Percentiles rank a stretch among this genome's conserved stretches.
These are phyloP conservation scores for Scelioninae gen. 2 DNA, from an alignment of 2,888 invertebrate genomes.

Conservation along the genomic window DNA sequence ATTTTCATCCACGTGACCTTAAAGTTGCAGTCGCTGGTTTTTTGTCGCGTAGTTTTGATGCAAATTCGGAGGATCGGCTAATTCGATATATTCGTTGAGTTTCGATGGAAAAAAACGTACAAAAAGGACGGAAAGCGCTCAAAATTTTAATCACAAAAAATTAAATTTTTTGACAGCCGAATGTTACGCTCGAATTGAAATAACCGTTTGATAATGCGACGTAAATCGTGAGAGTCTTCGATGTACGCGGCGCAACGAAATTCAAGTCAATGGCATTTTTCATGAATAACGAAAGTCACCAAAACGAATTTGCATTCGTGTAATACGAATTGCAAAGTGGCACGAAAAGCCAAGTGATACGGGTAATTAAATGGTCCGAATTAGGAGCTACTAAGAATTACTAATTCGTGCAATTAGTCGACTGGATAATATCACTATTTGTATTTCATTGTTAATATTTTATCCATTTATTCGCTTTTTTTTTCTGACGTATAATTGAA, in stretches of 20 bases:
- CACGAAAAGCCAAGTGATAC: constrained; percentile 26
- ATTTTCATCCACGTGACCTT: constrained; percentile 28
- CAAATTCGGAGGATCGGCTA: constrained; percentile 29
- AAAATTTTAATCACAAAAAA: too few species aligned
- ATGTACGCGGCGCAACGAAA: background rate
- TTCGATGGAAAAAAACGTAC: background rate
- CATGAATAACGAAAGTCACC: constrained; percentile 17
- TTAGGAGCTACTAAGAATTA: constrained; percentile 44
- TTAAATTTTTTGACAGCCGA: background rate
- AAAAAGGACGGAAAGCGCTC: too few species aligned
- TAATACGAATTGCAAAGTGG: constrained; percentile 44
- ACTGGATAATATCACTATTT: constrained; percentile 1
- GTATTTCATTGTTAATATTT: background rate
- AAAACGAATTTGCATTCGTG: constrained; percentile 40
- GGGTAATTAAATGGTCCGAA: constrained; percentile 39
- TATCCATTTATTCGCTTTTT: too few species aligned
- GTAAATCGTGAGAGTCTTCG: background rate
- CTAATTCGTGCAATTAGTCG: constrained; percentile 40
- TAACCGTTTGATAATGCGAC: background rate
- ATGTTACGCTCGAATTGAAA: background rate
- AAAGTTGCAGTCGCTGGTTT: constrained; percentile 27
- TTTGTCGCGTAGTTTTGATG: constrained; percentile 30
- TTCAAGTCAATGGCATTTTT: constrained; percentile 27
- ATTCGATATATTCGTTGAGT: constrained; percentile 23
- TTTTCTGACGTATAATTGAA: too few species aligned